A percentile compares a stretch with the other conserved stretches of the same genome.
Evolutionary conservation across 2,113 vertebrate species (phyloP).

Genomic region (Arenaria interpres): DNA sequence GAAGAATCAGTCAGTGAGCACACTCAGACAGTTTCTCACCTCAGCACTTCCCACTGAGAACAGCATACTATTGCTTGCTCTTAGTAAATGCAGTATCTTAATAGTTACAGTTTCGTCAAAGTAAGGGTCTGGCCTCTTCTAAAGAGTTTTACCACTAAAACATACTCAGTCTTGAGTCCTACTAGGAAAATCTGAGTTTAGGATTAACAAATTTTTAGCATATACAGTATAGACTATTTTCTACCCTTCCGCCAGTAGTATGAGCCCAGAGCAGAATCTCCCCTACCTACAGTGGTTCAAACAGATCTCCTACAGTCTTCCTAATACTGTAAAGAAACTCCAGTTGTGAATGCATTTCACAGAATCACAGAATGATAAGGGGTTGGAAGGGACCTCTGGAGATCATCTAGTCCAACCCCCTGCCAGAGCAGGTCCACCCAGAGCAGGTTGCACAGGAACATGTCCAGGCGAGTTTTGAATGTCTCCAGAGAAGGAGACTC

Average conservation of each 20-base stretch:
- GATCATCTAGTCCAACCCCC: too few species aligned
- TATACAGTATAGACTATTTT: background rate
- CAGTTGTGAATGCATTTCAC: background rate
- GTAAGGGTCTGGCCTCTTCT: background rate
- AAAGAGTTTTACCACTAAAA: background rate
- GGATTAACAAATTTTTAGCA: background rate
- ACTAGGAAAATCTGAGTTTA: background rate
- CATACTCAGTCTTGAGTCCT: background rate
- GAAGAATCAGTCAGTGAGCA: background rate
- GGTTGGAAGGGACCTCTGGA: too few species aligned
- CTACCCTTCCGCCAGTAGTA: background rate
- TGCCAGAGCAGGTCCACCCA: too few species aligned
- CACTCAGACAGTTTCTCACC: background rate
- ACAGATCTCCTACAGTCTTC: background rate
- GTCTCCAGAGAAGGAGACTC: too few species aligned
- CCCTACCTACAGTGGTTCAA: background rate
- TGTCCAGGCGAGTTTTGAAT: too few species aligned
- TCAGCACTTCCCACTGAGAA: background rate
- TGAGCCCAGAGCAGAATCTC: background rate
- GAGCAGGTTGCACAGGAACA: too few species aligned
- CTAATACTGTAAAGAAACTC: background rate
- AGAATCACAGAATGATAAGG: too few species aligned
- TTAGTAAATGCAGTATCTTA: background rate
- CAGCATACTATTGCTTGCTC: background rate
- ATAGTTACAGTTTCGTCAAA: background rate